Conservation (phyloP, 1,140 invertebrate species). For the Cyphomyrmex costatus region DNA sequence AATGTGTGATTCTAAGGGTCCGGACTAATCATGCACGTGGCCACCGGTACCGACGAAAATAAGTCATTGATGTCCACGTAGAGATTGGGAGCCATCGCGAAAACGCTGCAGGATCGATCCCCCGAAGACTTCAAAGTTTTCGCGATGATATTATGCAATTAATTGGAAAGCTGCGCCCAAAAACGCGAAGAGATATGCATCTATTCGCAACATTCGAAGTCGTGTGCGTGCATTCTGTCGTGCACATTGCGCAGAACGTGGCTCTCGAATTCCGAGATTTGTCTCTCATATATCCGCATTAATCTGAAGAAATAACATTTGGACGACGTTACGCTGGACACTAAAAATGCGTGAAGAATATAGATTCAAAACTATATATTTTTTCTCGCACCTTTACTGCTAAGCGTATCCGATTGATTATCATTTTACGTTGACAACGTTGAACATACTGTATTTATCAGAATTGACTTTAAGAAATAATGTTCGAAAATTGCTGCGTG, state of each 20-base stretch:
- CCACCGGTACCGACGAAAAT: slow-evolving; percentile 24
- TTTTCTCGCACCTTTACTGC: background rate
- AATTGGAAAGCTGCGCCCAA: background rate
- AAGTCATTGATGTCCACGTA: slow-evolving; percentile 30
- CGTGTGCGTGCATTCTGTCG: background rate
- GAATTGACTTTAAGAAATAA: background rate
- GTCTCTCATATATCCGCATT: background rate
- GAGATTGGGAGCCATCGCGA: background rate
- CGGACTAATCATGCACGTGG: slow-evolving; percentile 36
- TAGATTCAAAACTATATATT: background rate
- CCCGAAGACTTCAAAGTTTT: background rate
- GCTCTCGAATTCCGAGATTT: background rate
- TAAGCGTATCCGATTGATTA: slow-evolving; percentile 8
- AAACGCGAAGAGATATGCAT: background rate
- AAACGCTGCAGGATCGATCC: background rate
- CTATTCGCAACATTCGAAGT: background rate
- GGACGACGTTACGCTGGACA: background rate
- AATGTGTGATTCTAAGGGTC: slow-evolving; percentile 79
- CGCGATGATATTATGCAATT: slow-evolving; percentile 28
- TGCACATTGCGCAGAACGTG: slow-evolving; percentile 5
- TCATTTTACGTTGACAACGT: background rate
- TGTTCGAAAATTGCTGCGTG: background rate
- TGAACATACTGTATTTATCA: background rate
- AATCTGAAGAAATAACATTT: background rate
- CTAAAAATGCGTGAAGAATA: slow-evolving; percentile 1